These are phyloP conservation scores for Chlorops oryzae DNA, from an alignment of 1,140 invertebrate species.

Conservation along the genomic window DNA sequence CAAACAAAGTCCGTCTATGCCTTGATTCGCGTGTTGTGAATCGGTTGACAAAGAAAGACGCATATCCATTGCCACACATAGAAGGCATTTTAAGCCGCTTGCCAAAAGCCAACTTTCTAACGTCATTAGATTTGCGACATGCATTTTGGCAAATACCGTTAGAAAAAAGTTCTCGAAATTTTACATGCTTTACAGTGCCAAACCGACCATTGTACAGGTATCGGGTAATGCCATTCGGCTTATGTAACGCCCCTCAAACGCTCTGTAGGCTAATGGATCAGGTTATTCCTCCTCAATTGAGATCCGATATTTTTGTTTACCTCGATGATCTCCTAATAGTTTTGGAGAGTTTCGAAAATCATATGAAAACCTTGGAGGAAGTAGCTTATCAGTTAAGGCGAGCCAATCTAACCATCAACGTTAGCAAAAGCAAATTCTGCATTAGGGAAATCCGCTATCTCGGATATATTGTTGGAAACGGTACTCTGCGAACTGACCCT, in stretches of 20 bases:
- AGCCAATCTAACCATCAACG: constrained; percentile 22
- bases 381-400: constrained; percentile 19
- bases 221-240: constrained; percentile 23
- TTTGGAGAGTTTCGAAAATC: constrained; percentile 37
- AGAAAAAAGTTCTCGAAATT: constrained; percentile 18
- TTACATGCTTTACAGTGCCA: constrained; percentile 42
- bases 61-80: constrained; percentile 29
- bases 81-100: constrained; percentile 34
- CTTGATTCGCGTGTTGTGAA: constrained; percentile 44
- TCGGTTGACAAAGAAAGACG: constrained; percentile 36
- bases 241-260: constrained; percentile 10
- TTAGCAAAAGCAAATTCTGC: constrained; percentile 16
- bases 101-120: constrained; percentile 24
- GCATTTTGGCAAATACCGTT: constrained; percentile 27
- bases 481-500: constrained; percentile 38
- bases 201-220: constrained; percentile 26
- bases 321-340: constrained; percentile 40
- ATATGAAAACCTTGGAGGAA: constrained; percentile 24
- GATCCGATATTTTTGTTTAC: constrained; percentile 14
- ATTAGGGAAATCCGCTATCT: constrained; percentile 21
- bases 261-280: constrained; percentile 9
- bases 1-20: constrained; percentile 28
- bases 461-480: constrained; percentile 20
- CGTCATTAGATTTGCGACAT: constrained; percentile 3
- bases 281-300: constrained; percentile 4